phyloP scores from a whole-genome alignment of 1,140 invertebrate species.

The Orius insidiosus region DNA sequence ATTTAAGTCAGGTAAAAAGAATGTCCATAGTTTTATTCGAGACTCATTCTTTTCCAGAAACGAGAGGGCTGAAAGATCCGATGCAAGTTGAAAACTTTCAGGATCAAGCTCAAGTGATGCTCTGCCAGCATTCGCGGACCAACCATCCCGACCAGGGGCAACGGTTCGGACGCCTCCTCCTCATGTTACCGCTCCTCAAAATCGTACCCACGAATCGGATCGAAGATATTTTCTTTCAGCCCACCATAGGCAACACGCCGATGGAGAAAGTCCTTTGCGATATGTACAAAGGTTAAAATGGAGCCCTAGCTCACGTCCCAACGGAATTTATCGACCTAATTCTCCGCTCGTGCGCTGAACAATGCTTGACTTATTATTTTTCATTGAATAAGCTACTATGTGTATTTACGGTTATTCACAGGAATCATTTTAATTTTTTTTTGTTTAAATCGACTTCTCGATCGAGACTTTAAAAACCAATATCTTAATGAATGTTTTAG shows the following conservation, averaged over 20 bases:
- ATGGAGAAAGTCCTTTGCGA: slow-evolving; percentile 97
- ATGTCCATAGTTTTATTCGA: too few species aligned
- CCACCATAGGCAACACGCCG: slow-evolving; percentile 90
- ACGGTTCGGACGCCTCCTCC: slow-evolving; percentile 74
- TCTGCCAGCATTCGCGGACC: slow-evolving; percentile 72
- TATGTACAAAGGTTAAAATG: slow-evolving; percentile 93
- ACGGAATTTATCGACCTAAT: too few species aligned
- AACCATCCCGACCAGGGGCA: slow-evolving; percentile 70
- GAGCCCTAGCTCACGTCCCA: too few species aligned
- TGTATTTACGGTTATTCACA: too few species aligned
- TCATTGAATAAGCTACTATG: too few species aligned
- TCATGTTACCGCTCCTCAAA: slow-evolving; percentile 73
- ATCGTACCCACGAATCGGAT: slow-evolving; percentile 57
- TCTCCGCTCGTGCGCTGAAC: too few species aligned
- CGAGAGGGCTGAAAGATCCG: slow-evolving; percentile 80
- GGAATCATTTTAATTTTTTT: too few species aligned
- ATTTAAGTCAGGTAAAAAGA: slow-evolving; percentile 71
- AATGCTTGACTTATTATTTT: too few species aligned
- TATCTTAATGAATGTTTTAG: too few species aligned
- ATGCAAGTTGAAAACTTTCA: slow-evolving; percentile 94
- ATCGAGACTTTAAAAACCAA: too few species aligned
- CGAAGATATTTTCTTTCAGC: slow-evolving; percentile 82
- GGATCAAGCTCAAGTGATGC: slow-evolving; percentile 94
- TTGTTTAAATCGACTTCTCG: too few species aligned
- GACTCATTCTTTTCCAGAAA: too few species aligned